These are phyloP conservation scores for Micromesistius poutassou DNA, from an alignment of 2,797 vertebrate species.

Conservation along the genomic window DNA sequence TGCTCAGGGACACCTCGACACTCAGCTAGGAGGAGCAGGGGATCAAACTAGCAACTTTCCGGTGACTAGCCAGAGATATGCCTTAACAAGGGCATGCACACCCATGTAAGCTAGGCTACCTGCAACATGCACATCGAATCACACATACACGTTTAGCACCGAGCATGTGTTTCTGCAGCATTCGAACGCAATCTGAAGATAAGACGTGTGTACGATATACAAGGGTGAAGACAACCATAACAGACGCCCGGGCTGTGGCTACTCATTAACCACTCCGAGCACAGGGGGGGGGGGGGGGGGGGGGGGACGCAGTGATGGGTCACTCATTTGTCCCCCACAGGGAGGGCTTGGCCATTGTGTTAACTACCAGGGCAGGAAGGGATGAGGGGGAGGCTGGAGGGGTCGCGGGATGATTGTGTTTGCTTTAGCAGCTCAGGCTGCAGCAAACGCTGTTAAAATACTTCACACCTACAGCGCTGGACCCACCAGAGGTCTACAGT, in stretches of 20 bases:
- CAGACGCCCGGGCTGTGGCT: constrained; percentile 64
- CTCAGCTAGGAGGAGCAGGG: too few relatives aligned
- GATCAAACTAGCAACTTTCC: too few relatives aligned
- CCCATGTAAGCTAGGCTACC: constrained; percentile 4
- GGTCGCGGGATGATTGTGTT: constrained; percentile 35
- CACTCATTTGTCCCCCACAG: constrained; percentile 76
- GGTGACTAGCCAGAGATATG: neutral
- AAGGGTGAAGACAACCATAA: constrained; percentile 71
- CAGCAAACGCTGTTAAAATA: constrained; percentile 41
- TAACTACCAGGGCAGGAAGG: constrained; percentile 54
- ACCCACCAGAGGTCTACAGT: neutral
- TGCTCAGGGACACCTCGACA: too few relatives aligned
- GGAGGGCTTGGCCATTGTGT: constrained; percentile 70
- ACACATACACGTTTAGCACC: neutral
- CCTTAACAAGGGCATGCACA: neutral
- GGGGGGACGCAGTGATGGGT: constrained; percentile 67
- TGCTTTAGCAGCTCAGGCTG: constrained; percentile 49
- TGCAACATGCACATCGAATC: too few relatives aligned
- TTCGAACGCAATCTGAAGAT: neutral
- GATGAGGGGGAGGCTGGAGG: constrained; percentile 46
- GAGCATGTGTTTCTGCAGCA: neutral
- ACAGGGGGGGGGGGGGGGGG: constrained; percentile 62
- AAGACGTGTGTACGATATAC: neutral
- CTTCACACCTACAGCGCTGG: constrained; percentile 4
- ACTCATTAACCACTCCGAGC: constrained; percentile 78